Evolutionary conservation across 2,888 invertebrate species (phyloP).

Genomic region (Desoria tigrina): DNA sequence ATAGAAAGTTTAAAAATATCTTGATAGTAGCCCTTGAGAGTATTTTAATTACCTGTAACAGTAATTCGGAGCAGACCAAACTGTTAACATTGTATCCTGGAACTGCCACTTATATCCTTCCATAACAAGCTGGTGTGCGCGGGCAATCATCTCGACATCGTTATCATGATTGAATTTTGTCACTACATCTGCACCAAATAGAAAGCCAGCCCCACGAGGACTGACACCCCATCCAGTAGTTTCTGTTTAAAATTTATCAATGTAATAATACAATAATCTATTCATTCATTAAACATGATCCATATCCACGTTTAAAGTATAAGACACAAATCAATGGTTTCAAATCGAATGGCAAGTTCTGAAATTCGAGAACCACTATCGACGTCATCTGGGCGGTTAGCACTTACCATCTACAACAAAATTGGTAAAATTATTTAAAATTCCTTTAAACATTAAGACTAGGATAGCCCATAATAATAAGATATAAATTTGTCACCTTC

Average conservation of each 20-base stretch:
- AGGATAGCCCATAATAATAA: no score
- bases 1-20: no score
- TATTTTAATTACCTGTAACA: conserved; percentile 88
- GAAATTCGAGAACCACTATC: no score
- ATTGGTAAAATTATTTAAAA: no score
- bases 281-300: background rate
- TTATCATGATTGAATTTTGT: conserved; percentile 96
- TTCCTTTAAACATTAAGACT: no score
- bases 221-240: conserved; percentile 95
- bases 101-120: conserved; percentile 99
- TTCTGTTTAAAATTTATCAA: no score
- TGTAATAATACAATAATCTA: no score
- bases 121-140: conserved; percentile 99
- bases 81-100: conserved; percentile 96
- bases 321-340: no score
- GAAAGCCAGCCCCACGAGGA: conserved; percentile 95
- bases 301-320: background rate
- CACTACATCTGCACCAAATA: conserved; percentile 97
- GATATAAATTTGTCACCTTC: no score
- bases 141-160: conserved; percentile 97
- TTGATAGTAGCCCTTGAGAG: no score
- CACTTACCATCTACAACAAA: conserved; percentile 20
- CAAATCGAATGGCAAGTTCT: no score
- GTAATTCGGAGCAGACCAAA: conserved; percentile 99
- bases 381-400: no score